A percentile compares a stretch with the other conserved stretches of the same genome.
Conservation (phyloP, 2,113 vertebrate species). For the Cynoglossus semilaevis region DNA sequence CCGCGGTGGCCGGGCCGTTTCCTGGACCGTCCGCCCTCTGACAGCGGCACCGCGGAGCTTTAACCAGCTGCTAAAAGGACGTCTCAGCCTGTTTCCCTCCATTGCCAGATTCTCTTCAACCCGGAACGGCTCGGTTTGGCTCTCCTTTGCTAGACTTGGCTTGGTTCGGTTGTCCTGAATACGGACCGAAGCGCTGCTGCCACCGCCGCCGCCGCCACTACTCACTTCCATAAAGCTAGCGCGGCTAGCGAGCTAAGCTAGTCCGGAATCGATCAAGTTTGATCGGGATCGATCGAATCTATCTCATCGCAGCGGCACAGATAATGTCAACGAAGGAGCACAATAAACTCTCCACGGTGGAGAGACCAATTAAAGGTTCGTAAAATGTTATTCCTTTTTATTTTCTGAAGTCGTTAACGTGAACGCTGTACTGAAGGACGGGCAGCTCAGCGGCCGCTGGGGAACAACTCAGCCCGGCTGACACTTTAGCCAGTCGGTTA, state of each 20-base stretch:
- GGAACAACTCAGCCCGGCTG: slow-evolving; percentile 1
- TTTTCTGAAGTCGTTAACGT: slow-evolving; percentile 42
- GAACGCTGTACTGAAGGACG: slow-evolving; percentile 20
- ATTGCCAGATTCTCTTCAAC: slow-evolving; percentile 31
- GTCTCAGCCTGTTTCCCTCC: not conserved
- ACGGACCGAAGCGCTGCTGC: slow-evolving; percentile 37
- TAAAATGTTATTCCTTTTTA: not conserved
- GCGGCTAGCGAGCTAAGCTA: slow-evolving; percentile 57
- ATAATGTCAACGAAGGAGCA: slow-evolving; percentile 82
- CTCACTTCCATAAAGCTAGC: slow-evolving; percentile 59
- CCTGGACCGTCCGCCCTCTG: slow-evolving; percentile 51
- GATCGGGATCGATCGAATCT: slow-evolving; percentile 30
- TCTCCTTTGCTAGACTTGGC: slow-evolving; percentile 18
- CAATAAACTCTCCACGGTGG: slow-evolving; percentile 79
- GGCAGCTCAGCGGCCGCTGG: slow-evolving; percentile 3
- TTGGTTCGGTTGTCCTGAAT: slow-evolving; percentile 37
- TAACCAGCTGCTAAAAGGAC: slow-evolving; percentile 35
- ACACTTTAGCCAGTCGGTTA: not conserved
- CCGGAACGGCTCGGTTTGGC: slow-evolving; percentile 8
- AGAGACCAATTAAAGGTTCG: slow-evolving; percentile 85
- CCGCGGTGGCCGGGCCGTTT: slow-evolving; percentile 48
- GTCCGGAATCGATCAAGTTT: slow-evolving; percentile 43
- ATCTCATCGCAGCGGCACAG: slow-evolving; percentile 9
- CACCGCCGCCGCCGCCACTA: not conserved
- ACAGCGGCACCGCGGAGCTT: slow-evolving; percentile 58